These are phyloP conservation scores for Temnothorax longispinosus DNA, from an alignment of 1,140 invertebrate species.

Conservation along the genomic window DNA sequence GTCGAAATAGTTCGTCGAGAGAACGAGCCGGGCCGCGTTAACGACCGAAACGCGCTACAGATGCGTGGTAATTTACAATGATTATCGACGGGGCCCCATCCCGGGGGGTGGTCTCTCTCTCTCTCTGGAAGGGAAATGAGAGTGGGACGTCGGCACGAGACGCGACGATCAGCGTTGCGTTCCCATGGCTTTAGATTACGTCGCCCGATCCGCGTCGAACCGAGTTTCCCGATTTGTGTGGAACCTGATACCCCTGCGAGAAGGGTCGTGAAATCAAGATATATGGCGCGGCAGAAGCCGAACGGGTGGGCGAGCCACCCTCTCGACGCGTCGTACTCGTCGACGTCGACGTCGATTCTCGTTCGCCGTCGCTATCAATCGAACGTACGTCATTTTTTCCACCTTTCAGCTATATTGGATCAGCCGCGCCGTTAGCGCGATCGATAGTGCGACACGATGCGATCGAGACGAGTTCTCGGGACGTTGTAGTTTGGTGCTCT, in stretches of 20 bases:
- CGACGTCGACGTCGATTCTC: conserved; percentile 45
- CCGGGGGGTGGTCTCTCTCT: conserved; percentile 46
- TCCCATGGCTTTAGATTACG: conserved; percentile 81
- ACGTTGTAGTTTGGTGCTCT: background rate
- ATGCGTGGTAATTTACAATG: conserved; percentile 82
- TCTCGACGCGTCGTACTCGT: conserved; percentile 25
- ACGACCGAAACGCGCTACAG: conserved; percentile 78
- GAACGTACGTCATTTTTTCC: conserved; percentile 51
- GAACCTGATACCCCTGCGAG: conserved; percentile 84
- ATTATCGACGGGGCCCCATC: conserved; percentile 72
- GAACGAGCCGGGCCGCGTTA: conserved; percentile 68
- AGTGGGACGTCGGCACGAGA: background rate
- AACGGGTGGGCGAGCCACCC: conserved; percentile 3
- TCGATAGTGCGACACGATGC: conserved; percentile 14
- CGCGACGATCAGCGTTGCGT: conserved; percentile 38
- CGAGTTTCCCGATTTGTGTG: conserved; percentile 85
- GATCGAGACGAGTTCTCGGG: background rate
- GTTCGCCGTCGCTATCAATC: conserved; percentile 43
- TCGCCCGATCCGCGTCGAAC: conserved; percentile 51
- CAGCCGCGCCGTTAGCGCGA: conserved; percentile 12
- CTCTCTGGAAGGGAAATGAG: conserved; percentile 6
- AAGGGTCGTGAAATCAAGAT: conserved; percentile 86
- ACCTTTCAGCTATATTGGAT: conserved; percentile 51
- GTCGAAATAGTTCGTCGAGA: conserved; percentile 37
- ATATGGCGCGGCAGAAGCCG: conserved; percentile 74